A percentile compares a stretch with the other conserved stretches of the same genome.
Conservation (phyloP, 2,113 vertebrate genomes). For the Suricata suricatta region DNA sequence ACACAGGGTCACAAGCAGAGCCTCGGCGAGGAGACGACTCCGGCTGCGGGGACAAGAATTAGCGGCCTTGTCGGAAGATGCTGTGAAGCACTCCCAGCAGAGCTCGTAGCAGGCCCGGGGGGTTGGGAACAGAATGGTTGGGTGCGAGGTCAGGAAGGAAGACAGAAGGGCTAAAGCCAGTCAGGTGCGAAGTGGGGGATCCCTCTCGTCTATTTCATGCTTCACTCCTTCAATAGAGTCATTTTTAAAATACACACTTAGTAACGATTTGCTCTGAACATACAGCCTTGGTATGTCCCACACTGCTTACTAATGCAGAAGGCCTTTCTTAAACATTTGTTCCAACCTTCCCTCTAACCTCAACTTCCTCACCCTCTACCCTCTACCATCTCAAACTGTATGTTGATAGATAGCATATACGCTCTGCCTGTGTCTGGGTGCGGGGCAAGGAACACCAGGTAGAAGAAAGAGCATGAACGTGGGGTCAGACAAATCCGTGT, state of each 20-base stretch:
- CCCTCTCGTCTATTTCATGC: not conserved
- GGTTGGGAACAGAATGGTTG: not conserved
- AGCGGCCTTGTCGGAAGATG: not conserved
- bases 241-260: not conserved
- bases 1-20: not conserved
- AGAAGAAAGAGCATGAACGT: not conserved
- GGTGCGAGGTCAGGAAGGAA: not conserved
- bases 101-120: not conserved
- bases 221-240: not conserved
- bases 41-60: not conserved
- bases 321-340: not conserved
- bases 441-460: not conserved
- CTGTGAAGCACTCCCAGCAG: not conserved
- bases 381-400: not conserved
- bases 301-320: not conserved
- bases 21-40: not conserved
- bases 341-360: not conserved
- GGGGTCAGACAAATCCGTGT: not conserved
- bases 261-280: not conserved
- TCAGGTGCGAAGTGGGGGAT: too few species aligned
- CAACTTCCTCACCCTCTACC: not conserved
- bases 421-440: not conserved
- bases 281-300: not conserved
- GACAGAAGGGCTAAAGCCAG: too few species aligned
- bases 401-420: fast-evolving